Evolutionary conservation across 2,888 invertebrate species (phyloP).

Genomic region (Mesorhabditis spiculigera): DNA sequence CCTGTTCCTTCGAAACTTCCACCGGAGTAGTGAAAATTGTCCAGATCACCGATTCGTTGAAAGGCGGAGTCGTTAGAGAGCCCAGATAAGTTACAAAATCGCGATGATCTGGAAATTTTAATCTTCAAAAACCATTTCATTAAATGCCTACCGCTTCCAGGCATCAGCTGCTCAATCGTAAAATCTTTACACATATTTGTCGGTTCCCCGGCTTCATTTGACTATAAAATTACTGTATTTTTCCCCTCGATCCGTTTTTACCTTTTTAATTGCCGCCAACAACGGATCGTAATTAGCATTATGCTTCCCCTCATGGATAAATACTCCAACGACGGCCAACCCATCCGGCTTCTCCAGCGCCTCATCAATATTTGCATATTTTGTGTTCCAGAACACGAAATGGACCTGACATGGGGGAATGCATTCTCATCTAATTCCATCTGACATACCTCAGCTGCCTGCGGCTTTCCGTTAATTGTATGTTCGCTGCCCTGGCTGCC

Average conservation of each 20-base stretch:
- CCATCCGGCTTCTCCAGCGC: conserved; percentile 47
- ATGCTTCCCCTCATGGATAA: conserved; percentile 38
- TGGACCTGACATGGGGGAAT: conserved; percentile 34
- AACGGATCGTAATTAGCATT: conserved; percentile 34
- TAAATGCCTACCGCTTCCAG: conserved; percentile 8
- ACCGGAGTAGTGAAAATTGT: conserved; percentile 58
- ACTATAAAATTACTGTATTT: background rate
- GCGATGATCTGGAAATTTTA: conserved; percentile 23
- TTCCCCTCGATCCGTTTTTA: conserved; percentile 9
- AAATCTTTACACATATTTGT: conserved; percentile 30
- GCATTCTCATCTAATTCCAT: background rate
- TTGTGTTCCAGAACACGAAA: conserved; percentile 53
- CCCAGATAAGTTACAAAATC: conserved; percentile 60
- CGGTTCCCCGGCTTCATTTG: conserved; percentile 8
- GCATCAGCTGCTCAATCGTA: conserved; percentile 26
- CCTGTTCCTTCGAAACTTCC: conserved; percentile 52
- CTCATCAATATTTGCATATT: conserved; percentile 41
- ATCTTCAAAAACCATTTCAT: background rate
- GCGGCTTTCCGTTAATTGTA: conserved; percentile 39
- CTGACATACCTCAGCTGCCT: conserved; percentile 36
- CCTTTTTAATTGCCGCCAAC: conserved; percentile 33
- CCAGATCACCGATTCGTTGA: conserved; percentile 60
- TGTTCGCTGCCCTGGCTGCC: conserved; percentile 51
- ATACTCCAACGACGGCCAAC: conserved; percentile 50
- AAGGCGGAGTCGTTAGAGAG: conserved; percentile 60